Percentiles rank a stretch among this genome's conserved stretches.
Conservation (phyloP, 2,888 invertebrate species). For the Campoletis raptor region DNA sequence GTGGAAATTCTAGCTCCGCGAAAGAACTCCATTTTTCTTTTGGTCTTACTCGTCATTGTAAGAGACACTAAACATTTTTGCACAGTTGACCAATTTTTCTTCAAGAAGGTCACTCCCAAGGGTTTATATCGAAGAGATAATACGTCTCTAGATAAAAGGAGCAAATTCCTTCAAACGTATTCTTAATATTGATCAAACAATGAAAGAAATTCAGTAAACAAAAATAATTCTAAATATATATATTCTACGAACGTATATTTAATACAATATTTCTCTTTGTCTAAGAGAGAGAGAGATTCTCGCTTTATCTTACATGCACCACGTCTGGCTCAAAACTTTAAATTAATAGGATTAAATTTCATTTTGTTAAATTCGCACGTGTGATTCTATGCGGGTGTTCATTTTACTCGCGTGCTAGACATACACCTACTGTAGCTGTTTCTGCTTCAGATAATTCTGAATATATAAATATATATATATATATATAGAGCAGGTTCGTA, state of each 20-base stretch:
- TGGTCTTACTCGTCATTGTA: slow-evolving; percentile 7
- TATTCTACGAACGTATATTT: background rate
- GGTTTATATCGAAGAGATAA: background rate
- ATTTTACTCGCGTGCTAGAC: slow-evolving; percentile 35
- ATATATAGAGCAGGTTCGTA: slow-evolving; percentile 25
- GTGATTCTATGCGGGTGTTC: slow-evolving; percentile 25
- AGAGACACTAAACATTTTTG: slow-evolving; percentile 14
- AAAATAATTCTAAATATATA: background rate
- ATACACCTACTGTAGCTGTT: background rate
- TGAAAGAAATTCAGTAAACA: background rate
- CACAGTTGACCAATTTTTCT: slow-evolving; percentile 21
- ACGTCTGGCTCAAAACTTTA: slow-evolving; percentile 30
- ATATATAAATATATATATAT: background rate
- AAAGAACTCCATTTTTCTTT: slow-evolving; percentile 15
- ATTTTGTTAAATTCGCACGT: slow-evolving; percentile 45
- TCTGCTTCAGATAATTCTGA: background rate
- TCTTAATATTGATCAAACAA: background rate
- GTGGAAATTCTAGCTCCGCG: slow-evolving; percentile 28
- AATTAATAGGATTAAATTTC: slow-evolving; percentile 57
- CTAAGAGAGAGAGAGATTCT: background rate
- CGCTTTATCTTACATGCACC: background rate
- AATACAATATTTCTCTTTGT: background rate
- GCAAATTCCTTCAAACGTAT: background rate
- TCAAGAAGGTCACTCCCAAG: background rate
- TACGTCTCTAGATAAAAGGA: background rate